Base-by-base conservation (phyloP, 1,140 invertebrate species). In the Saccostrea cuccullata region DNA sequence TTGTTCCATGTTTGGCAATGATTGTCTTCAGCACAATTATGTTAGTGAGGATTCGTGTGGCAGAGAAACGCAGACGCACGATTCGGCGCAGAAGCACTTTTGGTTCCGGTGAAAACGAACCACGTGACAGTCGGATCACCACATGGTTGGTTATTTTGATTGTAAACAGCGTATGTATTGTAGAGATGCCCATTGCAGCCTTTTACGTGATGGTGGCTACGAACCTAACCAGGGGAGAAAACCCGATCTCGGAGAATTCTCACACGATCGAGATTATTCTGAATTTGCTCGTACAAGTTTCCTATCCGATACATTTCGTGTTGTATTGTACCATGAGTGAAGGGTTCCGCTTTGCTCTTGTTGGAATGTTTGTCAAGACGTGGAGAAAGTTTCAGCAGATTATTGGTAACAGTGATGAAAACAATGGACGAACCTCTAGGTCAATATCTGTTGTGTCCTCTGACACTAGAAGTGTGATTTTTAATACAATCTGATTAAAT, bases 61-160 rank as follows among this genome's bases (percentile, higher is more conserved):
- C 86, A 40, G 73, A 82, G 55, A 87, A 77, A 82, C 67, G 55
- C 8, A 82, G 86, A 58, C 70, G 26, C 2, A 87, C 86, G 2
- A 55, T 87, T 13, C 70, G 73, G 26, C 77, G 67, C 2, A 56
- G 73, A 11, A 82, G 70, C 55, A 77, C 30, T 47, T 77, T 77
- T 30, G 55, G 67, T 11, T 77, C 86, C n/a, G 30, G 40, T 2
- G 47, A 77, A 77, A 55, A 87, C 13, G 86, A 87, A 56, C 56
- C 86, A 82, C 86, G 86, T 56, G 86, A 87, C 13, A 87, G 73
- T 58, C 86, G 86, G 17, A n/a, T 87, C 2, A 87, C 86, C n/a
- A 87, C 86, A 47, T 70, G 70, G 55, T 58, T 87, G n/a, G 86
- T 87, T 8, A 77, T 73, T 82, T 87, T 87, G 55, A 82, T 87